Conservation (phyloP, 2,113 vertebrate species). For the Psophia crepitans region DNA sequence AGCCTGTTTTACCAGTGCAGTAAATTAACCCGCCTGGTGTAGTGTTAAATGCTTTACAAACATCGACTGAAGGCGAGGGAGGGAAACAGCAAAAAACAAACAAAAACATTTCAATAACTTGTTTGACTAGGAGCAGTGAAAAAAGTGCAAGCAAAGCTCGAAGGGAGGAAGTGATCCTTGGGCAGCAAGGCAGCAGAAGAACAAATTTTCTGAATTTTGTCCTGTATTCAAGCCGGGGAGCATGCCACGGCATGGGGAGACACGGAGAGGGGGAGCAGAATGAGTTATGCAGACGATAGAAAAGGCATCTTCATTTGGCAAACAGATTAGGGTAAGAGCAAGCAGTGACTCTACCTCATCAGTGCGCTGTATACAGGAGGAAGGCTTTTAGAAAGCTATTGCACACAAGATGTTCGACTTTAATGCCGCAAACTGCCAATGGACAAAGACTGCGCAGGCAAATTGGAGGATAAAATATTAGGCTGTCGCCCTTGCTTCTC, state of each 20-base stretch:
- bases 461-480: slow-evolving; percentile 54
- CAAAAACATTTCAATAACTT: slow-evolving; percentile 64
- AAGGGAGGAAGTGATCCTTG: not conserved
- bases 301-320: not conserved
- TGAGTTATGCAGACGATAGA: not conserved
- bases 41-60: slow-evolving; percentile 75
- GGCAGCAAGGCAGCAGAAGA: not conserved
- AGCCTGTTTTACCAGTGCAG: slow-evolving; percentile 66
- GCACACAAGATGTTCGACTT: slow-evolving; percentile 4
- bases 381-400: not conserved
- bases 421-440: not conserved
- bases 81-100: slow-evolving; percentile 70
- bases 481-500: slow-evolving; percentile 37
- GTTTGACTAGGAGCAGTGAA: slow-evolving; percentile 12
- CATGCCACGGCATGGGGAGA: not conserved
- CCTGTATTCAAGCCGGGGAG: not conserved
- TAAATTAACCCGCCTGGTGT: slow-evolving; percentile 77
- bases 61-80: slow-evolving; percentile 61
- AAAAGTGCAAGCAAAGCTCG: not conserved
- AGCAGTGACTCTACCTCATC: not conserved
- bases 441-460: slow-evolving; percentile 42
- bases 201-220: not conserved
- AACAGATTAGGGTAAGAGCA: not conserved
- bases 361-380: not conserved
- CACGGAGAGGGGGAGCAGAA: not conserved